A percentile compares a stretch with the other conserved stretches of the same genome.
phyloP scores from a whole-genome alignment of 1,140 invertebrate species.

The Apolygus lucorum region DNA sequence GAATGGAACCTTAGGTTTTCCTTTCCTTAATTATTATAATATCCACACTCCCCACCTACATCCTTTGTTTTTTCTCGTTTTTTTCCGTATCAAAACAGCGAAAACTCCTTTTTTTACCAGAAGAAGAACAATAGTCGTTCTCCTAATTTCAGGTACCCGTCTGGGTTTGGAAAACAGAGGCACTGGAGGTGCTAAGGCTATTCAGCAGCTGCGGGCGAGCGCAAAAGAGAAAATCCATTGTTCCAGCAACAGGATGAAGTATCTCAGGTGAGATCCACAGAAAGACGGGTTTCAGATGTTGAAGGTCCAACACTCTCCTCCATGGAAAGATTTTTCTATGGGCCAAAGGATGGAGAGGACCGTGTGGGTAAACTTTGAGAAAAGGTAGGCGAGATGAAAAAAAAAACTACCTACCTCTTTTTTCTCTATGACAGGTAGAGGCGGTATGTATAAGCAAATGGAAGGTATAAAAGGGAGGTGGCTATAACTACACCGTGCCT shows the following conservation, averaged over 20 bases:
- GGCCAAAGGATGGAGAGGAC: too few species aligned
- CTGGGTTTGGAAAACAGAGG: neutral
- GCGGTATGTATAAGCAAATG: neutral
- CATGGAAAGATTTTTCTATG: neutral
- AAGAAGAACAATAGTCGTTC: neutral
- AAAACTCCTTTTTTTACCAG: neutral
- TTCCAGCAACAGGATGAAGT: neutral
- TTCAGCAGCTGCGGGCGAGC: neutral
- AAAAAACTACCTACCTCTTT: neutral
- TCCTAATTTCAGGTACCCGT: neutral
- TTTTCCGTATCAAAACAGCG: neutral
- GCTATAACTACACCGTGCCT: neutral
- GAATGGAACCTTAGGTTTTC: neutral
- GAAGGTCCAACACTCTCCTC: neutral
- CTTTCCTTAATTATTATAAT: neutral
- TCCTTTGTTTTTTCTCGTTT: neutral
- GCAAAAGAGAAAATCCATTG: neutral
- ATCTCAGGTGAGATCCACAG: neutral
- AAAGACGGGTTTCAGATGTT: neutral
- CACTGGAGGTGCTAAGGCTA: neutral
- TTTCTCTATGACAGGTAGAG: conserved; percentile 6
- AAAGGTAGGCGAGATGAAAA: neutral
- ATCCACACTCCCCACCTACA: neutral
- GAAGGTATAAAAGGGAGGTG: neutral
- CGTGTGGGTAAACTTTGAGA: too few species aligned